Percentiles rank a stretch among this genome's conserved stretches.
These are phyloP conservation scores for Chelonus formosanus DNA, from an alignment of 2,888 invertebrate genomes.

Conservation along the genomic window DNA sequence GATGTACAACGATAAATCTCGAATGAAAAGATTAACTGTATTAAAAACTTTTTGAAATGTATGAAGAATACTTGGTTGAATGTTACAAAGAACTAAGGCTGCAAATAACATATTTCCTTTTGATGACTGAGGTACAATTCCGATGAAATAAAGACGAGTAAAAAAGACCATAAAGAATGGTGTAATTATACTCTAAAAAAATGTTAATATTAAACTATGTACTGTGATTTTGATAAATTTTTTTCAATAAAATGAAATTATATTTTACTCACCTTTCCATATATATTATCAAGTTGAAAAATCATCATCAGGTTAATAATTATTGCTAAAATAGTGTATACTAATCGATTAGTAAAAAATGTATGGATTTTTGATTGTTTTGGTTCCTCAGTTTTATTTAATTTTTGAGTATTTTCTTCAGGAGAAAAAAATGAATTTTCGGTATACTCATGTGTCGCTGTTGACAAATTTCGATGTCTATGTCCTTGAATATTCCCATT, in stretches of 20 bases:
- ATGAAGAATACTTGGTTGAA: constrained; percentile 50
- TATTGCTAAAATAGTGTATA: constrained; percentile 49
- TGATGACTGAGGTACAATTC: constrained; percentile 37
- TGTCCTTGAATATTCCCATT: constrained; percentile 24
- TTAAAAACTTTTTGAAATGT: constrained; percentile 44
- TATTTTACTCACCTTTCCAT: constrained; percentile 50
- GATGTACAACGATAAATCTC: constrained; percentile 54
- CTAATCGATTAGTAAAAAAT: constrained; percentile 42
- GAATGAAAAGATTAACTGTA: constrained; percentile 40
- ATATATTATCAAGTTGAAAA: constrained; percentile 46
- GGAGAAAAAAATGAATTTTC: neutral
- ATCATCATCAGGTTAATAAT: constrained; percentile 52
- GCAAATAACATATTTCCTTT: constrained; percentile 48
- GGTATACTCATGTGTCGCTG: neutral
- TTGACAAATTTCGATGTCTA: constrained; percentile 15
- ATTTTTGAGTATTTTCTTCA: neutral
- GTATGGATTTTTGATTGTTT: constrained; percentile 28
- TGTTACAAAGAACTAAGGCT: constrained; percentile 54
- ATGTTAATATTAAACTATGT: neutral
- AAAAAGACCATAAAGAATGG: constrained; percentile 51
- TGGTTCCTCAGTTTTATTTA: constrained; percentile 18
- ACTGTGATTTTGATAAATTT: too few relatives aligned
- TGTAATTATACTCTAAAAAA: constrained; percentile 52
- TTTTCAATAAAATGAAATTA: neutral
- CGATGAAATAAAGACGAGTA: constrained; percentile 44